Base-by-base conservation (phyloP, 2,113 vertebrate species). In the Paedocypris sp. region DNA sequence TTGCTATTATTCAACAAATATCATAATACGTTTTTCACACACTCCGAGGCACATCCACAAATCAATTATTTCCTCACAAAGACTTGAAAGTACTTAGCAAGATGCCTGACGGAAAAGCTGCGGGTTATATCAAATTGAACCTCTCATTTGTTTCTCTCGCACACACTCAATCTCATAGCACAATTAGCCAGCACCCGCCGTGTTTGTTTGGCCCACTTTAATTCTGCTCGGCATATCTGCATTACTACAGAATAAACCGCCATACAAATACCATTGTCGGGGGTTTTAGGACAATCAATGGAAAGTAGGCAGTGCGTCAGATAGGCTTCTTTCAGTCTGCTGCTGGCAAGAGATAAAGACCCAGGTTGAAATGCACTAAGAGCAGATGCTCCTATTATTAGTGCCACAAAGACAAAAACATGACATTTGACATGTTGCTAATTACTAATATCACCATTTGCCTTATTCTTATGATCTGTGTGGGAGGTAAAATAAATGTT, bases 11-110 rank as follows among this genome's bases (percentile, higher is more conserved):
- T 90, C 86, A 86, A 68, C 66, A 92, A 90, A 91, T 89, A 92
- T 92, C 88, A 91, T 90, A 91, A 91, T 91, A 91, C 57, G 41
- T 65, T 90, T 92, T 90, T 92, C 87, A 41, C 90, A 88, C 89
- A 87, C 86, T 87, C 70, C 47, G 68, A 72, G 72, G 60, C 88
- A 89, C 82, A 90, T 90, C 89, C 64, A 51, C 62, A 92, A 92
- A 92, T 91, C 90, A 92, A 91, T 92, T 92, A 92, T 91, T 92
- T 91, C 87, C 86, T 88, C 84, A 91, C 88, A 91, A 92, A 91
- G 90, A 92, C 90, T 90, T 92, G 88, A 92, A 92, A 91, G 90
- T 90, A 89, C 89, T 92, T 92, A 91, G 88, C 86, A 85, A 89
- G 87, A 86, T 60, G 87, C 78, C 87, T 81, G 88, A 82, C 87